These are phyloP conservation scores for Tribolium castaneum DNA, from an alignment of 1,140 invertebrate genomes.

Conservation along the genomic window DNA sequence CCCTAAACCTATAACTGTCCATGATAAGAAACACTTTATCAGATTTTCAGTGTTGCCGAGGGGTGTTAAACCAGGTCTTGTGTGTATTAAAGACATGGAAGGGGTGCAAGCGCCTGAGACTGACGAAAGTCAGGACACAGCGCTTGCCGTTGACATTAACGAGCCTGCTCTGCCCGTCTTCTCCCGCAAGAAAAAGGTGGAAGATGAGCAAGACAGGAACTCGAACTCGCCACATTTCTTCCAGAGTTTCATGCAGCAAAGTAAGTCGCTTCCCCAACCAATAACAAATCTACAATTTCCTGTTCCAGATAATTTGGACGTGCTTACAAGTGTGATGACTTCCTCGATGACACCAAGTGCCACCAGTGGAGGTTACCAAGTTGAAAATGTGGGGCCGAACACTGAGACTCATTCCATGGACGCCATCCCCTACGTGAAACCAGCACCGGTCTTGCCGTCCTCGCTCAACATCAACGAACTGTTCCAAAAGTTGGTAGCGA, in stretches of 20 bases:
- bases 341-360: constrained; percentile 70
- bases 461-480: constrained; percentile 81
- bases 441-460: constrained; percentile 51
- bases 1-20: constrained; percentile 86
- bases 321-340: constrained; percentile 74
- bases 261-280: constrained; percentile 49
- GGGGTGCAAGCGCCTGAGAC: constrained; percentile 52
- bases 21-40: constrained; percentile 85
- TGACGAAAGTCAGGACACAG: constrained; percentile 38
- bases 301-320: constrained; percentile 67
- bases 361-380: constrained; percentile 67
- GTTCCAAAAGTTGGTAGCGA: constrained; percentile 84
- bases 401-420: constrained; percentile 48
- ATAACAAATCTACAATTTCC: constrained; percentile 1
- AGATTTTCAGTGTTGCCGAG: constrained; percentile 83
- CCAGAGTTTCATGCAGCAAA: constrained; percentile 56
- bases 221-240: constrained; percentile 58
- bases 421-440: constrained; percentile 59
- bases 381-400: constrained; percentile 62
- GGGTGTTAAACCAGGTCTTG: constrained; percentile 75
- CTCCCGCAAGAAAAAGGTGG: constrained; percentile 24
- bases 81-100: constrained; percentile 78
- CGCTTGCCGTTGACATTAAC: constrained; percentile 37
- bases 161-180: constrained; percentile 40
- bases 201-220: constrained; percentile 57